Base-by-base conservation (phyloP, 2,888 invertebrate species). In the Meliscaeva auricollis region DNA sequence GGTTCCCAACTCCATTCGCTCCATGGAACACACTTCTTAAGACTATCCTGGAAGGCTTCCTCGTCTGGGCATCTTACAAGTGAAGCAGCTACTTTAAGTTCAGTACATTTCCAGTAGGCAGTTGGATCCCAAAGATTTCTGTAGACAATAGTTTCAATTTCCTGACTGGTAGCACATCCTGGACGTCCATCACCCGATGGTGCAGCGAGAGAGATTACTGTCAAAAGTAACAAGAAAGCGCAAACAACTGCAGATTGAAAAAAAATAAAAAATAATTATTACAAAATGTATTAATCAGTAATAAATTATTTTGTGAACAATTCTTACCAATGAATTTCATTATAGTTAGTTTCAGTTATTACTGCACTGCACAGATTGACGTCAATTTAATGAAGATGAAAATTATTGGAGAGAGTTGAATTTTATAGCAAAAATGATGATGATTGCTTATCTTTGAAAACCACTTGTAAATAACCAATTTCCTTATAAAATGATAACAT, bases 81-180 rank as follows among this genome's bases (percentile, higher is more conserved):
- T 32, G 2, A 38, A 7, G 88, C 90, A 0, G 90, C 87, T 41
- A 88, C 74, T 44, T 89, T 87, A 0, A 90, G 75, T 3, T 56
- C n/a, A 11, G 76, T 81, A 30, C 90, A 90, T 46, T 88, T 88
- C 90, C 90, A 90, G 78, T 84, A 90, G 6, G 87, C 64, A 1
- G 89, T 89, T 13, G 91, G 76, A 72, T 90, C 90, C 90, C 90
- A 91, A 50, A 87, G 83, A 50, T 90, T 88, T 3, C 90, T 88
- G 56, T 88, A 90, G 15, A 88, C 35, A 0, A 48, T 70, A 46
- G 88, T 88, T 9, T 87, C 73, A 1, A 90, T 50, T 70, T 90
- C 90, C 17, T 87, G 79, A 46, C 87, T 77, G 6, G 90, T 89
- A 52, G 87, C 88, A 76, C 90, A 90, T 5, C 87, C 88, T 0